A percentile compares a stretch with the other conserved stretches of the same genome.
phyloP scores from a whole-genome alignment of 2,797 vertebrate genomes.

The Coendou prehensilis region DNA sequence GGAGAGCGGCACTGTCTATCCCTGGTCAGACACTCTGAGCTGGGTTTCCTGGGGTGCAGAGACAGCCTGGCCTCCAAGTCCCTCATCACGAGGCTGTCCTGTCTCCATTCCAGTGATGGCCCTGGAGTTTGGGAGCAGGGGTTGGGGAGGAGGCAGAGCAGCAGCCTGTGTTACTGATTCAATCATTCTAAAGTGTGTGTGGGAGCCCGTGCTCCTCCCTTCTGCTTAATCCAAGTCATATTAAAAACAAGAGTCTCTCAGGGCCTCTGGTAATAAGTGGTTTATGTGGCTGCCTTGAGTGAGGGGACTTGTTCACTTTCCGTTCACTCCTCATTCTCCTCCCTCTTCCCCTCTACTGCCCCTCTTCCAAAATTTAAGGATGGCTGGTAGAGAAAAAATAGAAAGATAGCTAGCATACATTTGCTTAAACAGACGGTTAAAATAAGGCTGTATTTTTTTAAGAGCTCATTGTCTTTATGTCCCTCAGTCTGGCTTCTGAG shows the following conservation, averaged over 20 bases:
- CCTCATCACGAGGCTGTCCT: not conserved
- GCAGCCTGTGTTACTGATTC: not conserved
- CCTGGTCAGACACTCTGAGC: rapidly evolving
- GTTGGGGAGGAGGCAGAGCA: no score
- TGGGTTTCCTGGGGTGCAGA: not conserved
- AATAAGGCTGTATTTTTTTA: not conserved
- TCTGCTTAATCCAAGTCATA: conserved; percentile 78
- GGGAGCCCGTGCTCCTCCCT: not conserved
- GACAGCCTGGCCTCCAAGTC: not conserved
- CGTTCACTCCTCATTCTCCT: conserved; percentile 54
- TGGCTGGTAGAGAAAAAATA: conserved; percentile 16
- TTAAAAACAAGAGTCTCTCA: conserved; percentile 72
- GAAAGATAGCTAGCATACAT: not conserved
- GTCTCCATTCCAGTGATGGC: not conserved
- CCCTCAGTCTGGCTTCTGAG: not conserved
- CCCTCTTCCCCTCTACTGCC: not conserved
- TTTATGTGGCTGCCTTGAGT: not conserved
- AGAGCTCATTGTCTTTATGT: not conserved
- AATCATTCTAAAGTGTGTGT: not conserved
- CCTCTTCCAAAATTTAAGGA: not conserved
- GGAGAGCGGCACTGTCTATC: not conserved
- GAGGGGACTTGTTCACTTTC: conserved; percentile 30
- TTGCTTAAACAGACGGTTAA: not conserved
- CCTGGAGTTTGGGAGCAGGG: not conserved
- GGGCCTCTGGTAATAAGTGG: conserved; percentile 69